Evolutionary conservation across 2,888 invertebrate genomes (phyloP), one percentile per base, ranked within the genome.

Genomic region (Tortricodes alternella): DNA sequence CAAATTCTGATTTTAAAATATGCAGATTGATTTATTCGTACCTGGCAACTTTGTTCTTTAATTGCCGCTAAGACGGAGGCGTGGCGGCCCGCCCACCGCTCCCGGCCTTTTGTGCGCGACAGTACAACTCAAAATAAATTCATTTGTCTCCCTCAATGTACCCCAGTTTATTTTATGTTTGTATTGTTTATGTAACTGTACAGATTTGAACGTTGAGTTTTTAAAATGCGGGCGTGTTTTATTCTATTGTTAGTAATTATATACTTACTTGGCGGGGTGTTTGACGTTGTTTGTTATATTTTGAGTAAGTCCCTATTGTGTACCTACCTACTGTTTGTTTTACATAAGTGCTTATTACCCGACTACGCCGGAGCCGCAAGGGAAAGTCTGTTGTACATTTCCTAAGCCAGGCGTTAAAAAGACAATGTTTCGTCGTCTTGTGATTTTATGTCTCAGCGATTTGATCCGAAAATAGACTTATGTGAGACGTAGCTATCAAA

Each of bases 181-280:
- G 80, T 66, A 75, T 87, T 88, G 85, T 88, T 86, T 88, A 73
- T 80, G 68, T 77, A 77, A 79, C 80, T 76, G 78, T 80, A 76
- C 76, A 16, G 29, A 35, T 44, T 56, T 18, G 50, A 37, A 48
- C 34, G 46, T 49, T 58, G 48, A 21, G 43, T 46, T 48, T 13
- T 48, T 39, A n/a, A n/a, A n/a, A n/a, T 35, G 49, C 43, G 55
- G 55, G 55, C 55, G 55, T 41, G 3, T 41, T 48, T 48, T 35
- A 49, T 49, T 43, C 19, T 24, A 55, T 49, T 48, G 55, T 46
- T 38, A 8, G 46, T 48, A 41, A 41, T 55, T 34, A 35, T 44
- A 44, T 53, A 29, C 19, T 11, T 13, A 37, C 19, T 27, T 9
- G 24, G 43, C 2, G 23, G 7, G 21, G 7, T 43, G 19, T 46